phyloP scores from a whole-genome alignment of 2,113 vertebrate genomes.

The Paramisgurnus dabryanus region DNA sequence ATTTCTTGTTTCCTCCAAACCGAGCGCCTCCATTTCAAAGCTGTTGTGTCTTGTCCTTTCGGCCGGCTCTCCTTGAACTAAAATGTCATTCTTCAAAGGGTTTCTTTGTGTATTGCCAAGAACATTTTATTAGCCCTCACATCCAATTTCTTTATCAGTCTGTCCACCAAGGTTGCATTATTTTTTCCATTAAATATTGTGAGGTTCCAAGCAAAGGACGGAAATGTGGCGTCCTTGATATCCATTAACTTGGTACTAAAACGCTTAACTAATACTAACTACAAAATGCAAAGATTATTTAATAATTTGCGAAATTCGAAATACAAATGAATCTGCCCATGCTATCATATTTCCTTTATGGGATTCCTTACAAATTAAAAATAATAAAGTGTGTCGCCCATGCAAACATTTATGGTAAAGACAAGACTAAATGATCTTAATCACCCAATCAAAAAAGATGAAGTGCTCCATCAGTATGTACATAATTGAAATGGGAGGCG shows the following conservation, averaged over 20 bases:
- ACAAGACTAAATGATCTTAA: constrained; percentile 60
- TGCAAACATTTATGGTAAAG: constrained; percentile 62
- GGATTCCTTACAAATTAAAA: too few species aligned
- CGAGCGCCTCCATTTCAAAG: constrained; percentile 61
- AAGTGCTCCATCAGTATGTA: constrained; percentile 66
- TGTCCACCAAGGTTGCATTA: constrained; percentile 23
- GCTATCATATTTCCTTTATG: too few species aligned
- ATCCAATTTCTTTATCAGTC: constrained; percentile 35
- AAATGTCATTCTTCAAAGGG: constrained; percentile 60
- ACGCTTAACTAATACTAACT: neutral
- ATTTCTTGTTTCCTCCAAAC: constrained; percentile 46
- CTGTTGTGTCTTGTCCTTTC: constrained; percentile 56
- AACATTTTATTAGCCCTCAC: constrained; percentile 51
- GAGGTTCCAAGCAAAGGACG: neutral
- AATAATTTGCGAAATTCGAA: neutral
- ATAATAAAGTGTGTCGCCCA: neutral
- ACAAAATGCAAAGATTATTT: neutral
- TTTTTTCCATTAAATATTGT: neutral
- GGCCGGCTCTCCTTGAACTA: constrained; percentile 61
- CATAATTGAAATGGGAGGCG: constrained; percentile 59
- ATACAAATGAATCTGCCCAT: too few species aligned
- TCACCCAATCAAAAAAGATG: constrained; percentile 54
- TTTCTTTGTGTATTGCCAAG: constrained; percentile 35
- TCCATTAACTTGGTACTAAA: neutral
- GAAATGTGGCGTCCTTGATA: constrained; percentile 9